phyloP scores from a whole-genome alignment of 92 coral and sea anemone genomes.

The Palythoa caribaeorum region DNA sequence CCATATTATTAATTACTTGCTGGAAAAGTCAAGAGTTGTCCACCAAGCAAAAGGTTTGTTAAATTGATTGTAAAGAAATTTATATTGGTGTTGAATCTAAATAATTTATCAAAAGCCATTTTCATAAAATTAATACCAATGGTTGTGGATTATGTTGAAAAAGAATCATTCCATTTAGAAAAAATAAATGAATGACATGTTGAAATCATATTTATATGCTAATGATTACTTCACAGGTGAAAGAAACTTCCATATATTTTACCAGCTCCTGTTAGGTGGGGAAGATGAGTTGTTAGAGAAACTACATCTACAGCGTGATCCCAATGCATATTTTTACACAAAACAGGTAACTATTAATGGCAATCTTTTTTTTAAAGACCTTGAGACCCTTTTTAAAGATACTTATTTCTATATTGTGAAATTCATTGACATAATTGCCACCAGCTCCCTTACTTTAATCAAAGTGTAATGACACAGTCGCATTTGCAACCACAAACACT shows the following conservation, averaged over 20 bases:
- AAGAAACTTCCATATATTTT: constrained; percentile 97
- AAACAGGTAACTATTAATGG: constrained; percentile 75
- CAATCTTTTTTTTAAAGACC: too few relatives aligned
- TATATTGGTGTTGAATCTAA: background rate
- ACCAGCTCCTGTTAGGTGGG: constrained; percentile 92
- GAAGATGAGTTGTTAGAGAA: constrained; percentile 79
- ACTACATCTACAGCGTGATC: constrained; percentile 85
- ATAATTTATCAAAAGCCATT: background rate
- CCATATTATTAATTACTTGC: constrained; percentile 50
- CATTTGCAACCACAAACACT: too few relatives aligned
- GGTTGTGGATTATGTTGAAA: too few relatives aligned
- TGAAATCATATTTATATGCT: background rate
- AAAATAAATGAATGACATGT: background rate
- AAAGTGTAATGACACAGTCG: too few relatives aligned
- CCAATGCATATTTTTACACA: constrained; percentile 76
- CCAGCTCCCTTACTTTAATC: too few relatives aligned
- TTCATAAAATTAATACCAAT: too few relatives aligned
- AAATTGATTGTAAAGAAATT: background rate
- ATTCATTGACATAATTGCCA: too few relatives aligned
- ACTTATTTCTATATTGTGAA: too few relatives aligned
- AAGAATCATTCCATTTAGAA: too few relatives aligned
- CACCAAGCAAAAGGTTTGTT: constrained; percentile 91
- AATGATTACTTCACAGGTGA: constrained; percentile 67
- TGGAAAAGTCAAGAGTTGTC: constrained; percentile 97
- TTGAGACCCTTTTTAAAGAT: too few relatives aligned